phyloP scores from a whole-genome alignment of 1,140 invertebrate genomes.

The Eupristina koningsbergeri region DNA sequence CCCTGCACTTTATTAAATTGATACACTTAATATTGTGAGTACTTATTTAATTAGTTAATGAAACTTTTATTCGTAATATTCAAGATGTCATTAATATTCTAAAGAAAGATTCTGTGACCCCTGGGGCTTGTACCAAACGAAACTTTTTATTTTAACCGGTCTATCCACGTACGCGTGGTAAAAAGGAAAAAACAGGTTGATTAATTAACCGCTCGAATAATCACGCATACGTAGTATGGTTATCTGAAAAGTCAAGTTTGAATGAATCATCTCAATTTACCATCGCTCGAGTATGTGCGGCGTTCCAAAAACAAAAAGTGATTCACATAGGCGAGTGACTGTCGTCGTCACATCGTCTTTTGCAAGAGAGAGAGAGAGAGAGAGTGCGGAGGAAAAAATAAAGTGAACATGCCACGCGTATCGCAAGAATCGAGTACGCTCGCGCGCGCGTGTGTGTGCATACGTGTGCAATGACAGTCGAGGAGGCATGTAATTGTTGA shows the following conservation, averaged over 20 bases:
- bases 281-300: background rate
- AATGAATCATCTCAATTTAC: slow-evolving; percentile 12
- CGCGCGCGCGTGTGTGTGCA: background rate
- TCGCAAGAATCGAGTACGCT: background rate
- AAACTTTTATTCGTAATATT: too few species aligned
- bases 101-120: background rate
- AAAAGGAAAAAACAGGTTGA: background rate
- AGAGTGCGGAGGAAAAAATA: background rate
- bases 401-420: background rate
- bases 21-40: too few species aligned
- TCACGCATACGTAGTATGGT: background rate
- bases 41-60: too few species aligned
- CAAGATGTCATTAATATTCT: background rate
- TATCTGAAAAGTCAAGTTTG: slow-evolving; percentile 5
- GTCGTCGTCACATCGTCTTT: slow-evolving; percentile 3
- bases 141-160: background rate
- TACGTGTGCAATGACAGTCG: background rate
- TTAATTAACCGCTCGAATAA: background rate
- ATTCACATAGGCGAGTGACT: background rate
- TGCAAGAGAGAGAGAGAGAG: background rate
- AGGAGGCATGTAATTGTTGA: background rate
- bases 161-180: background rate
- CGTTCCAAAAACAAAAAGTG: background rate
- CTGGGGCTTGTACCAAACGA: background rate
- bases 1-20: too few species aligned